Base-by-base conservation (phyloP, 2,113 vertebrate genomes). In the Arothron firmamentum region DNA sequence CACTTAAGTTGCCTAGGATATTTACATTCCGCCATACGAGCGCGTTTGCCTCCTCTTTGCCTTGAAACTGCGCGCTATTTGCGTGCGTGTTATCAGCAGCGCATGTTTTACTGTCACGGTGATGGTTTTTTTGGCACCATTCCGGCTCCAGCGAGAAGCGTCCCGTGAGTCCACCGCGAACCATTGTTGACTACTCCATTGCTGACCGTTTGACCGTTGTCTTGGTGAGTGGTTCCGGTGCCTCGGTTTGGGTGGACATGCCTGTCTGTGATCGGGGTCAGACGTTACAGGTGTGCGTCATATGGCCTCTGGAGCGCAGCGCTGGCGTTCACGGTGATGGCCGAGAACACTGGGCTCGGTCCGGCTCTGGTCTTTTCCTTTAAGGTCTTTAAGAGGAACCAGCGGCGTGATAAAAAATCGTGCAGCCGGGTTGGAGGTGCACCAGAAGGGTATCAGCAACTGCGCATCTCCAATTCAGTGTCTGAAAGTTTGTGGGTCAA, bases 231-330 rank as follows among this genome's bases (percentile, higher is more conserved):
- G 21, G 21, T 23, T 23, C 21, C 3, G 21, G 21, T 23, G 21
- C 15, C 23, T 18, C 11, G 21, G 18, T 48, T 45, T 50, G 0
- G 42, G 51, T 34, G 17, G 46, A 9, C 9, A 46, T 46, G 14
- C 45, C 46, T 46, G 50, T 48, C 5, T 67, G 34, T 42, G 1
- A 42, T 55, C 62, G 1, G 23, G 67, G 43, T 52, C 50, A 72
- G 21, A 41, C 31, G 84, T 88, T 83, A 88, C 85, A 86, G 85
- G 85, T 88, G 87, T 81, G 82, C 77, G 79, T 83, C 87, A 86
- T 70, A 23, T 58, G 69, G 52, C 48, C 62, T 28, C 23, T 65
- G 64, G 67, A 55, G 67, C 75, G 56, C 79, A 50, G 53, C 52
- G 56, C 34, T 72, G 60, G 41, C 60, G 18, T 72, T 56, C 23